Evolutionary conservation across 2,113 vertebrate species (phyloP).

Genomic region (Cebus imitator): DNA sequence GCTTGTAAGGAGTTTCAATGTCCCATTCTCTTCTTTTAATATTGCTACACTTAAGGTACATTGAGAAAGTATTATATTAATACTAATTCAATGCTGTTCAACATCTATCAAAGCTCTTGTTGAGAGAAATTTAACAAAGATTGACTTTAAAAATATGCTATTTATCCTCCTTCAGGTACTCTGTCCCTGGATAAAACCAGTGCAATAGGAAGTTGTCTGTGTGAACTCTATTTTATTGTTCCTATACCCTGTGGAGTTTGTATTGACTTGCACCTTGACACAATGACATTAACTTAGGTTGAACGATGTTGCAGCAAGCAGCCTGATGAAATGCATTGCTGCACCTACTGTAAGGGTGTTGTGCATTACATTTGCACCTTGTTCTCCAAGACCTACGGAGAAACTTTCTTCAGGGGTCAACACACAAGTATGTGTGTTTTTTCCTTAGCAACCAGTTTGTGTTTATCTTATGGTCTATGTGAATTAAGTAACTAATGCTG

Average conservation of each 20-base stretch:
- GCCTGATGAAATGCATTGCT: not conserved
- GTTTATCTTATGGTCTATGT: not conserved
- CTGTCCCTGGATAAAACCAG: not conserved
- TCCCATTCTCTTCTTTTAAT: not conserved
- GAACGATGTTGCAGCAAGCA: not conserved
- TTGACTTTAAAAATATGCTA: not conserved
- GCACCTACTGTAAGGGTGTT: not conserved
- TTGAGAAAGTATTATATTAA: not conserved
- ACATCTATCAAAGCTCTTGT: not conserved
- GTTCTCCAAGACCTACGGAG: not conserved
- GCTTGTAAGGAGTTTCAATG: not conserved
- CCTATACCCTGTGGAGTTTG: not conserved
- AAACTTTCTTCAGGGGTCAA: not conserved
- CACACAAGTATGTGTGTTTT: not conserved
- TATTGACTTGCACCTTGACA: not conserved
- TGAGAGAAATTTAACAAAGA: not conserved
- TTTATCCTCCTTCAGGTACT: not conserved
- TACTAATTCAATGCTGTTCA: not conserved
- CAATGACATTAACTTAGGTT: not conserved
- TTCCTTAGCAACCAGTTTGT: not conserved
- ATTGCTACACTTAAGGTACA: not conserved
- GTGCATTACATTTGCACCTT: not conserved
- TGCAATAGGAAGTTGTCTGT: not conserved
- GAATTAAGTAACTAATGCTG: not conserved
- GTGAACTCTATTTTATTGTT: not conserved